Base-by-base conservation (phyloP, 1,140 invertebrate genomes). In the Caenorhabditis tropicalis region DNA sequence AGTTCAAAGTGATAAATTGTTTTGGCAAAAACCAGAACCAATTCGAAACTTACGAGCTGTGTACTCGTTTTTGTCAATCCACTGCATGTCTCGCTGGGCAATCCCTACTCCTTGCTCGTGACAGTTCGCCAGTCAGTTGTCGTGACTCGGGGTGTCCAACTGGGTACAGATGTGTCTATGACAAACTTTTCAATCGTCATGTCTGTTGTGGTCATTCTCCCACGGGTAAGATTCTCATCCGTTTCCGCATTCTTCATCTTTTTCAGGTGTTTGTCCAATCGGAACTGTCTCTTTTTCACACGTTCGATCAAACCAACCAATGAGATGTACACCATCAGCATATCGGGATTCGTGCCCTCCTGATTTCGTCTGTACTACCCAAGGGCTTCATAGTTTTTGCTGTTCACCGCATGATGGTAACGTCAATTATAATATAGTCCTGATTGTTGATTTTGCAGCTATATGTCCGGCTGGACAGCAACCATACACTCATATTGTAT, bases 141-240 rank as follows among this genome's bases (percentile, higher is more conserved):
- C 12, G 19, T 7, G 53, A 58, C 10, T 24, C 24, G 2, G 81
- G 29, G 7, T 82, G 81, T 43, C 81, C 81, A 0, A 39, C 29
- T 16, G 81, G 81, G 12, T 82, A 82, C 31, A 29, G 53, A 12
- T 82, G 81, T 60, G 81, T 82, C 33, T 82, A 56, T 60, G 81
- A 82, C 51, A 43, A 43, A 43, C 53, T 82, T 19, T 82, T 82
- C 51, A 53, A 56, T 39, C 49, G 81, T n/a, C 81, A 82, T 82
- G 81, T 82, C 51, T 82, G 81, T 21, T 82, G 81, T 58, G 81
- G 81, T 43, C 49, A 58, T 27, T 56, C 79, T 81, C 49, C 49
- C 79, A 51, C 79, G 49, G 49, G 49, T 56, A 51, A 36, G 49
- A n/a, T 4, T 16, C 1, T 16, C 16, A 31, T 31, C 24, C 19